Evolutionary conservation across 2,888 invertebrate species (phyloP).

Genomic region (Drosophila borborema): DNA sequence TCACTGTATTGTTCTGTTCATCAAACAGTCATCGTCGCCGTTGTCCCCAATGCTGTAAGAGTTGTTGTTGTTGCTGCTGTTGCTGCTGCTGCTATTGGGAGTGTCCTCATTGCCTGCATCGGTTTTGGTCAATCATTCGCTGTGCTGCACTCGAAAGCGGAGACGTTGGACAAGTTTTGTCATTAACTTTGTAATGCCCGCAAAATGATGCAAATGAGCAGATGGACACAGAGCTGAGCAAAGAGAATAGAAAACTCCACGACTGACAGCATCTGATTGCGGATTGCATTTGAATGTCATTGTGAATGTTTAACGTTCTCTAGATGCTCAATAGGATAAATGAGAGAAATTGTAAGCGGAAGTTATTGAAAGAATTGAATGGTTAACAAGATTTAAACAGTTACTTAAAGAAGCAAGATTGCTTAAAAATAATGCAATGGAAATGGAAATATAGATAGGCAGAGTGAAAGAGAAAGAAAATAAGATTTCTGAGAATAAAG

Average conservation of each 20-base stretch:
- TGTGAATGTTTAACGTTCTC: constrained; percentile 8
- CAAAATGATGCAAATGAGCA: constrained; percentile 53
- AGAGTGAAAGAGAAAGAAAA: background rate
- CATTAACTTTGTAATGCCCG: constrained; percentile 60
- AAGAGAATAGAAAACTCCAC: background rate
- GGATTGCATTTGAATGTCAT: constrained; percentile 21
- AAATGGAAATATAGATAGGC: background rate
- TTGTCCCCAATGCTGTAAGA: constrained; percentile 24
- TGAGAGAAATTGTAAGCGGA: background rate
- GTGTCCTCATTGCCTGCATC: constrained; percentile 34
- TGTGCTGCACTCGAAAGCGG: constrained; percentile 46
- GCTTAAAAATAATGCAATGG: background rate
- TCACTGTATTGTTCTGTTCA: constrained; percentile 41
- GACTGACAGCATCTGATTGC: constrained; percentile 34
- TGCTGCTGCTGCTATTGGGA: constrained; percentile 6
- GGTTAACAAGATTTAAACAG: background rate
- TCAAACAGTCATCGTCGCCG: constrained; percentile 43
- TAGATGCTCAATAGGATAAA: background rate
- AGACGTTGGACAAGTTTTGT: constrained; percentile 49
- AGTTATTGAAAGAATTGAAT: background rate
- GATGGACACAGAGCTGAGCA: constrained; percentile 5
- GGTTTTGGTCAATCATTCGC: constrained; percentile 54
- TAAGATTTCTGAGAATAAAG: background rate
- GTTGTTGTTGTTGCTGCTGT: background rate
- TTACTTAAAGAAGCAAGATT: no score